These are phyloP conservation scores for Caenorhabditis sinica DNA, from an alignment of 2,888 invertebrate genomes.

Conservation along the genomic window DNA sequence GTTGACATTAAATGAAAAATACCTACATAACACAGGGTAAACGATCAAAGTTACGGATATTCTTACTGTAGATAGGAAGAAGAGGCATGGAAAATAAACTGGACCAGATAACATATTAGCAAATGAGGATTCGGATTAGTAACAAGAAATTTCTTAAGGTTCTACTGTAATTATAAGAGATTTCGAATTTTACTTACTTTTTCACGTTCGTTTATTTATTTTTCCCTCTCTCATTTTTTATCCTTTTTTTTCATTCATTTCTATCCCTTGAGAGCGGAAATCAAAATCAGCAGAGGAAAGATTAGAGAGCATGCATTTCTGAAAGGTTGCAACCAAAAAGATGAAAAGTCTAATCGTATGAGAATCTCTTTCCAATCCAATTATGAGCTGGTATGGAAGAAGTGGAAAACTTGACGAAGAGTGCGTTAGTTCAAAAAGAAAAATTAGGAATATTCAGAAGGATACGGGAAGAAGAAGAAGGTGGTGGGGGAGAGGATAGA, in stretches of 20 bases:
- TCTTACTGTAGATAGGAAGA: slow-evolving; percentile 6
- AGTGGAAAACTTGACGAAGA: slow-evolving; percentile 29
- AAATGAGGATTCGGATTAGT: background rate
- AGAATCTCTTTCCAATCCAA: slow-evolving; percentile 59
- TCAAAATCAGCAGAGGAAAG: slow-evolving; percentile 32
- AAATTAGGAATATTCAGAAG: slow-evolving; percentile 11
- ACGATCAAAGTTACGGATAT: slow-evolving; percentile 21
- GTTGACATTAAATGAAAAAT: slow-evolving; percentile 8
- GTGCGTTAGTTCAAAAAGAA: slow-evolving; percentile 1
- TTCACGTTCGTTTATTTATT: slow-evolving; percentile 12
- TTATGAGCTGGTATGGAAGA: slow-evolving; percentile 15
- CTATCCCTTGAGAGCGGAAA: slow-evolving; percentile 22
- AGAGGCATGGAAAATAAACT: background rate
- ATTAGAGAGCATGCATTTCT: slow-evolving; percentile 48
- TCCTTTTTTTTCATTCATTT: slow-evolving; percentile 19
- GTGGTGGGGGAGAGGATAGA: slow-evolving; percentile 30
- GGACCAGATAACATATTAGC: background rate
- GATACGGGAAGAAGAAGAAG: slow-evolving; percentile 25
- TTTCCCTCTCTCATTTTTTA: background rate
- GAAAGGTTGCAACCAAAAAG: slow-evolving; percentile 51
- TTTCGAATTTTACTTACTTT: background rate
- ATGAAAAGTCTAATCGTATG: slow-evolving; percentile 64
- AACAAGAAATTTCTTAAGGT: background rate
- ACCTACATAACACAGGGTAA: slow-evolving; percentile 15
- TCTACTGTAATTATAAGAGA: background rate